These are phyloP conservation scores for Hemicentrotus pulcherrimus DNA, from an alignment of 35 echinoderm and acorn worm genomes.

Conservation along the genomic window DNA sequence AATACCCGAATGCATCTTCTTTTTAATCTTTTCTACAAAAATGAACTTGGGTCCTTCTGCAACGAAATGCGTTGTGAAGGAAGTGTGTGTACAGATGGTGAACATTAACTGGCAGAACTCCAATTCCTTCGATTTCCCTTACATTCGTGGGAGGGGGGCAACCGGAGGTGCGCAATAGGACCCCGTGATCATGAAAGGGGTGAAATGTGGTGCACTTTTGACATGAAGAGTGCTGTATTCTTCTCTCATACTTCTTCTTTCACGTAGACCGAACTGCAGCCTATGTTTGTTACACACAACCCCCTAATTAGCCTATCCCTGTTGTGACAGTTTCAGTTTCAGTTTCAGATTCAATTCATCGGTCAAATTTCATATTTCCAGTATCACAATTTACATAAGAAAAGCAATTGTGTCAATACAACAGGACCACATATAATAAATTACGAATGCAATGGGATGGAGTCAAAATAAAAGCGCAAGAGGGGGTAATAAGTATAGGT, in stretches of 20 bases:
- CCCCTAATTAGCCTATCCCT: background rate
- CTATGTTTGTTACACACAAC: background rate
- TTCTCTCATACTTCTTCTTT: background rate
- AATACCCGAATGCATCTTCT: too few relatives aligned
- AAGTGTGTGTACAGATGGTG: conserved; percentile 16
- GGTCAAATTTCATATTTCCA: background rate
- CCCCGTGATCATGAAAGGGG: background rate
- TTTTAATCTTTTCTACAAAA: background rate
- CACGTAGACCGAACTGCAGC: background rate
- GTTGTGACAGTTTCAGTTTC: background rate
- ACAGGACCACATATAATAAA: too few relatives aligned
- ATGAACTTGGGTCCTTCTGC: background rate
- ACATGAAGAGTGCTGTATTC: background rate
- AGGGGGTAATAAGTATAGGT: too few relatives aligned
- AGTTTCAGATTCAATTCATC: background rate
- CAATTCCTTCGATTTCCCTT: conserved; percentile 3
- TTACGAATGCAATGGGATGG: too few relatives aligned
- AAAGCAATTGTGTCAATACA: too few relatives aligned
- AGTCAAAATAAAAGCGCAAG: too few relatives aligned
- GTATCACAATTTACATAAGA: too few relatives aligned
- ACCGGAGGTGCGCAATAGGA: background rate
- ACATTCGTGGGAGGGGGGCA: conserved; percentile 6
- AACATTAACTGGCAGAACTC: conserved; percentile 17
- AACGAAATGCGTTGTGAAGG: background rate
- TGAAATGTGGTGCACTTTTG: background rate